Conservation (phyloP, 2,797 vertebrate species). For the Sciaenops ocellatus region DNA sequence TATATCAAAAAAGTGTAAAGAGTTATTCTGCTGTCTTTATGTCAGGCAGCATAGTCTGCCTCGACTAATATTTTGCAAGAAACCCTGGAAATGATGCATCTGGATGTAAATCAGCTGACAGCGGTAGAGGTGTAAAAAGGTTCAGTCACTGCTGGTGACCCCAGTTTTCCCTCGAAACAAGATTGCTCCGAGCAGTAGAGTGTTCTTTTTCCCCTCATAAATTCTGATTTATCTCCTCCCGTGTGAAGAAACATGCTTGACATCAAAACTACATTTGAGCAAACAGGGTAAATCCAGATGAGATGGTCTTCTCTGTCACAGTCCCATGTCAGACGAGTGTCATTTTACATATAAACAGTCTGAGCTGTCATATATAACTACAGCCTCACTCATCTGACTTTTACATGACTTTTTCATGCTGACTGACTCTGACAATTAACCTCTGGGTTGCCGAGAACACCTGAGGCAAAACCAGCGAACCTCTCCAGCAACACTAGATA, state of each 20-base stretch:
- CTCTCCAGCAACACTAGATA: conserved; percentile 35
- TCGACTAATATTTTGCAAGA: not conserved
- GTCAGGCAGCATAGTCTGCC: not conserved
- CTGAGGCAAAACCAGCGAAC: conserved; percentile 39
- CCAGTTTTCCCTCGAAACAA: not conserved
- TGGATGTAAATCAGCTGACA: not conserved
- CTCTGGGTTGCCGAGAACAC: conserved; percentile 51
- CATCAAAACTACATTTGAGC: not conserved
- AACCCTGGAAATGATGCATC: not conserved
- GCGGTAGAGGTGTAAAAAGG: not conserved
- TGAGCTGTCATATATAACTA: conserved; percentile 13
- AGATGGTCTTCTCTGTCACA: not conserved
- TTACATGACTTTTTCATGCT: conserved; percentile 48
- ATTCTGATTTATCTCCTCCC: not conserved
- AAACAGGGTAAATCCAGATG: conserved; percentile 14
- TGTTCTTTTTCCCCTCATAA: not conserved
- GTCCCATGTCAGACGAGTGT: not conserved
- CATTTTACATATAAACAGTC: not conserved
- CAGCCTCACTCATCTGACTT: conserved; percentile 33
- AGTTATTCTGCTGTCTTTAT: not conserved
- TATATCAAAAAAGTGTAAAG: not conserved
- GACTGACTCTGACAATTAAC: conserved; percentile 68
- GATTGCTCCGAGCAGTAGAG: not conserved
- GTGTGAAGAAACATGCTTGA: not conserved
- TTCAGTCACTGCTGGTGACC: not conserved